Evolutionary conservation across 1,140 invertebrate species (phyloP).

Genomic region (Brachionus rotundiformis): DNA sequence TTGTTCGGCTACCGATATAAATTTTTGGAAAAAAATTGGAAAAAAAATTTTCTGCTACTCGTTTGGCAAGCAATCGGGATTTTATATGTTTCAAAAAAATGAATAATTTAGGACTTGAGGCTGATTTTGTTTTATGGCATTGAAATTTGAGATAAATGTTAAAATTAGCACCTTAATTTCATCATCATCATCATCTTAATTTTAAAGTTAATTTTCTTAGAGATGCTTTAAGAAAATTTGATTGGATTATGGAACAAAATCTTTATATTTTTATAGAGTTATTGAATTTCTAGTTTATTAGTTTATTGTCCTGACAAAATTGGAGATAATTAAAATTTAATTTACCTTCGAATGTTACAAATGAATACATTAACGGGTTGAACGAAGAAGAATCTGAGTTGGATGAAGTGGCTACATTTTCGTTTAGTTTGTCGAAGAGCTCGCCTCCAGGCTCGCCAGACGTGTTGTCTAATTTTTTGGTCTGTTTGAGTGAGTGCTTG

Average conservation of each 20-base stretch:
- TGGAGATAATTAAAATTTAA: slow-evolving; percentile 32
- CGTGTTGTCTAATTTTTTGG: neutral
- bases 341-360: slow-evolving; percentile 51
- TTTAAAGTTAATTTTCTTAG: slow-evolving; percentile 23
- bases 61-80: neutral
- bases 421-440: neutral
- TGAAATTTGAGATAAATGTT: slow-evolving; percentile 26
- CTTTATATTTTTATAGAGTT: slow-evolving; percentile 14
- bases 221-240: neutral
- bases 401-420: neutral
- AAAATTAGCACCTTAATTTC: slow-evolving; percentile 17
- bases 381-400: neutral
- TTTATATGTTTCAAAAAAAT: slow-evolving; percentile 5
- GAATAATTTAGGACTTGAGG: slow-evolving; percentile 16
- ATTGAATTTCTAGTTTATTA: slow-evolving; percentile 43
- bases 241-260: neutral
- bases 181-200: slow-evolving; percentile 9
- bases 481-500: neutral
- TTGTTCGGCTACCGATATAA: neutral
- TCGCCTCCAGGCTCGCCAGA: neutral
- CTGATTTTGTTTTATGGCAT: slow-evolving; percentile 33
- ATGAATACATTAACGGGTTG: slow-evolving; percentile 45
- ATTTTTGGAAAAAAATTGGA: neutral
- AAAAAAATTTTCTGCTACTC: neutral
- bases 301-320: slow-evolving; percentile 23